Evolutionary conservation across 2,113 vertebrate species (phyloP), one percentile per base, ranked within the genome.

Genomic region (Chroicocephalus ridibundus): DNA sequence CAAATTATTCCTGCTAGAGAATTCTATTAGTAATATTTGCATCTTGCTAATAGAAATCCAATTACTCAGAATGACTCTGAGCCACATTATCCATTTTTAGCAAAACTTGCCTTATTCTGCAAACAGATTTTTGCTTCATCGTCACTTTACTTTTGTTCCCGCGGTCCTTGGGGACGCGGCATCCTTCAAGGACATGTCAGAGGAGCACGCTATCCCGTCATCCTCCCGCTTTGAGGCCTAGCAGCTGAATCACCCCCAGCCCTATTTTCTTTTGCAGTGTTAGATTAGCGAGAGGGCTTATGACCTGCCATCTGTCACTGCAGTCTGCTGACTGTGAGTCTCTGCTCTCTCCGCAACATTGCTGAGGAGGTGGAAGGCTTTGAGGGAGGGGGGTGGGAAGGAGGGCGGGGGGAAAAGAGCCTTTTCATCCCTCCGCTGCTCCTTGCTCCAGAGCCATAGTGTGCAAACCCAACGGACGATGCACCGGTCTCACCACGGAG

Each of bases 261-360:
- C 97, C 94, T 97, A 92, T 94, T 97, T 97, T 97, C 96, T 94
- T 96, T 92, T 93, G 94, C 97, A 87, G 96, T 87, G 94, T 95
- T 97, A 96, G 97, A 98, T 98, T 97, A 97, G 96, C 58, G 46
- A 64, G 87, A 97, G 95, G 93, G 97, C 94, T 97, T 97, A 96
- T 97, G 96, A 97, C 91, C 94, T 64, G 93, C 97, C 97, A 98
- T 98, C 97, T 97, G 97, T 97, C 97, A 94, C 83, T 90, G 91
- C 93, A 97, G 95, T 96, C 95, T 97, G 96, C 95, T 97, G 95
- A 92, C 94, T 92, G 82, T 74, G 69, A 92, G 93, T 64, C 94
- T 96, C 94, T 46, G 95, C 95, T 95, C 94, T 82, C 93, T 46
- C 91, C 34, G 61, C 94, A 86, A 49, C 95, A 95, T 94, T 96